Evolutionary conservation across 2,888 invertebrate genomes (phyloP), one percentile per base, ranked within the genome.

Genomic region (Drosophila neonasuta): DNA sequence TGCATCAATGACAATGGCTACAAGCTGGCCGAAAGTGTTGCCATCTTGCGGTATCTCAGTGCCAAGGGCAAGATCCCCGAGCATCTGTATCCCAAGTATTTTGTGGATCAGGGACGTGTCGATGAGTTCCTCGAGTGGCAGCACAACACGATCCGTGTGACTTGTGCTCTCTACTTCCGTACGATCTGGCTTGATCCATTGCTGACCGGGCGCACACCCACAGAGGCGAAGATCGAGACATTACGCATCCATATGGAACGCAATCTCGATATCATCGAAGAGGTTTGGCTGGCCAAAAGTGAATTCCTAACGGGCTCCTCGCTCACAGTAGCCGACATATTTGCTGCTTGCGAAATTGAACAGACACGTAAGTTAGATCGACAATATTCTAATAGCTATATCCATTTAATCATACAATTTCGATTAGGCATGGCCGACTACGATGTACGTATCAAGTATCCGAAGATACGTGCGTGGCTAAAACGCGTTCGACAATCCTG

Each of bases 41-140:
- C 94, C 32, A 95, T 95, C 61, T 78, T 94, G 29, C 92, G 94
- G 45, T 89, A 89, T n/a, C 68, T 89, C 17, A 87, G 88, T 50
- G 80, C 87, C 56, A 89, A 88, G 62, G 89, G 89, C 34, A 84
- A 88, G 60, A 89, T 90, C 6, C 88, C 90, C 3, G 93, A 94
- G 76, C 91, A 93, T 67, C 94, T 94, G 92, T 95, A 95, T 88
- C 95, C 95, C 5, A 91, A 90, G 71, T 93, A 94, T 69, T 91
- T 92, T 13, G 91, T 92, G 69, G 86, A 90, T 36, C 93, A 93
- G 89, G 94, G 94, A 0, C 91, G 91, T 70, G 93, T 95, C 7
- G 95, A 95, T 80, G 95, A 95, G 89, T 94, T 93, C 88, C 91
- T 95, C 61, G 93, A 94, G 88, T 95, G 95, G 95, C 95, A 95